Percentiles rank a stretch among this genome's conserved stretches.
phyloP scores from a whole-genome alignment of 2,797 vertebrate genomes.

The Arnoldichthys spilopterus region DNA sequence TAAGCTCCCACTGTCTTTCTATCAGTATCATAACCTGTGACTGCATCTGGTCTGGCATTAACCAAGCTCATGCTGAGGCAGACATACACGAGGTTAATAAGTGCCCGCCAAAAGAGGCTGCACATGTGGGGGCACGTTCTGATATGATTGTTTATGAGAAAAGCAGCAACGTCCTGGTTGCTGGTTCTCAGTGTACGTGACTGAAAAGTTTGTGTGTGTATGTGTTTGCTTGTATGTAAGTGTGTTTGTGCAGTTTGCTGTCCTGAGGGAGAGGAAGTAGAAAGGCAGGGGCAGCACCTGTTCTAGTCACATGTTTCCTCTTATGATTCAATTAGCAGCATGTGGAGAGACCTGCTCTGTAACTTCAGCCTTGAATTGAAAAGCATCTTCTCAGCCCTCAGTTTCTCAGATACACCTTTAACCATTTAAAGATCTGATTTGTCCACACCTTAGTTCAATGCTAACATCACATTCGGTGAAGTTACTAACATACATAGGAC shows the following conservation, averaged over 20 bases:
- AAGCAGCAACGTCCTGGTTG: constrained; percentile 5
- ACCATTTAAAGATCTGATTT: not conserved
- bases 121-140: constrained; percentile 32
- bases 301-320: constrained; percentile 44
- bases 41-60: constrained; percentile 32
- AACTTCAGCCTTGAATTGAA: constrained; percentile 12
- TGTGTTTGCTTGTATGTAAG: constrained; percentile 25
- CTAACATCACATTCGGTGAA: not conserved
- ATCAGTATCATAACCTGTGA: not conserved
- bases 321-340: constrained; percentile 34
- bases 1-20: not conserved
- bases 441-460: not conserved
- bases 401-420: constrained; percentile 18
- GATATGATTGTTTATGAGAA: constrained; percentile 22
- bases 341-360: constrained; percentile 20
- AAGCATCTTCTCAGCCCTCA: constrained; percentile 2
- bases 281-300: constrained; percentile 38
- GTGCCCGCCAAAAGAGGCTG: constrained; percentile 19
- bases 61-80: constrained; percentile 26
- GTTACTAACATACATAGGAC: not conserved
- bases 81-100: constrained; percentile 34
- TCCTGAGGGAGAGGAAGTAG: constrained; percentile 48
- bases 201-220: constrained; percentile 33
- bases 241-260: constrained; percentile 32
- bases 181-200: constrained; percentile 4